Base-by-base conservation (phyloP, 2,888 invertebrate species). In the Ferrisia virgata region DNA sequence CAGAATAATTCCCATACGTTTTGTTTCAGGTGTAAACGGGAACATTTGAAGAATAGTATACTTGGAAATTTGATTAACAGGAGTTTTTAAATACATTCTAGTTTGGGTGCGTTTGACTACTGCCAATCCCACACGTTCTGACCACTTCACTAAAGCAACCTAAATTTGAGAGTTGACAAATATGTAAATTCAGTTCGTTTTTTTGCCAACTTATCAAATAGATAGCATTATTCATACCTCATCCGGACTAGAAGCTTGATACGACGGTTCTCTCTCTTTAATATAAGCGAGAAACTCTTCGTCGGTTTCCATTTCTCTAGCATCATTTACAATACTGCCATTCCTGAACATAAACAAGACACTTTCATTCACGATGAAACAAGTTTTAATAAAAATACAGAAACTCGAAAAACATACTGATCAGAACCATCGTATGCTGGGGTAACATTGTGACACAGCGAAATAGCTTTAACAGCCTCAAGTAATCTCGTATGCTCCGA, bases 391-490 rank as follows among this genome's bases (percentile, higher is more conserved):
- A 18, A 22, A 28, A 33, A 9, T 36, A 36, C 5, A 36, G 4
- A 9, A n/a, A 22, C 3, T 25, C 22, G 11, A 58, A 58, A 8
- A 58, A 83, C 47, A 39, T 47, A 83, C 83, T 83, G 72, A 33
- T 76, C 72, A n/a, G 78, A 39, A 69, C 79, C 89, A 87, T 98
- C 98, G 87, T 94, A 96, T 1, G 98, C 96, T 0, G 99, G 99
- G 0, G 99, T 99, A 11, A 99, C 99, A 89, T 99, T 99, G 88
- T 99, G 99, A 88, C 99, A 99, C 47, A 99, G 90, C 0, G 99
- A 98, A 81, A 99, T 90, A 0, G 99, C 98, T 87, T 96, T 94
- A 36, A 98, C 96, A 0, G 96, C 95, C 87, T 96, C 95, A 90
- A 94, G 94, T 85, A 97, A 94, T 83, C 96, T 92, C 85, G 93